These are phyloP conservation scores for Nebria ingens DNA, from an alignment of 1,140 invertebrate genomes.

Conservation along the genomic window DNA sequence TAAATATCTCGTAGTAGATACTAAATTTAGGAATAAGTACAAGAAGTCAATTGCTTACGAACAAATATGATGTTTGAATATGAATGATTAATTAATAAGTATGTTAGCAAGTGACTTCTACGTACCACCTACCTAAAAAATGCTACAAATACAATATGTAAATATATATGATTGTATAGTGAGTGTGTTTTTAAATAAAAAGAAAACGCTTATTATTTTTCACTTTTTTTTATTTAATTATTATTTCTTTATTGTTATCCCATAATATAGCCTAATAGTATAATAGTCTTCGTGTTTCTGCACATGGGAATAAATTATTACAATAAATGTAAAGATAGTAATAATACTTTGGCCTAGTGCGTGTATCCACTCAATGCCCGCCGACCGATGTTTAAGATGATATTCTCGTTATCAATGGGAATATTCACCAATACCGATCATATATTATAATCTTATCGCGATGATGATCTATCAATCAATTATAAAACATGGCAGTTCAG, in stretches of 20 bases:
- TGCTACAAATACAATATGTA: too few species aligned
- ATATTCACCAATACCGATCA: too few species aligned
- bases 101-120: too few species aligned
- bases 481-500: conserved; percentile 25
- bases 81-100: too few species aligned
- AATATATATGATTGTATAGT: too few species aligned
- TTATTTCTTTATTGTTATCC: conserved; percentile 25
- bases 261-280: conserved; percentile 29
- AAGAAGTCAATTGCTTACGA: too few species aligned
- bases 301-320: conserved; percentile 31
- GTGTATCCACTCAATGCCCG: conserved; percentile 22
- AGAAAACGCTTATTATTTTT: background rate
- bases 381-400: conserved; percentile 13
- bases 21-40: too few species aligned
- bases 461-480: conserved; percentile 10
- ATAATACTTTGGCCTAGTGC: conserved; percentile 34
- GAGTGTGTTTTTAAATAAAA: background rate
- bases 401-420: too few species aligned
- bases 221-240: conserved; percentile 1
- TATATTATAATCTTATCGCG: too few species aligned
- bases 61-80: too few species aligned
- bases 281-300: conserved; percentile 28
- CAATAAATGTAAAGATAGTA: conserved; percentile 21
- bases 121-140: too few species aligned
- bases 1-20: too few species aligned